Evolutionary conservation across 2,888 invertebrate genomes (phyloP).

Genomic region (Lepidocyrtinus sp.): DNA sequence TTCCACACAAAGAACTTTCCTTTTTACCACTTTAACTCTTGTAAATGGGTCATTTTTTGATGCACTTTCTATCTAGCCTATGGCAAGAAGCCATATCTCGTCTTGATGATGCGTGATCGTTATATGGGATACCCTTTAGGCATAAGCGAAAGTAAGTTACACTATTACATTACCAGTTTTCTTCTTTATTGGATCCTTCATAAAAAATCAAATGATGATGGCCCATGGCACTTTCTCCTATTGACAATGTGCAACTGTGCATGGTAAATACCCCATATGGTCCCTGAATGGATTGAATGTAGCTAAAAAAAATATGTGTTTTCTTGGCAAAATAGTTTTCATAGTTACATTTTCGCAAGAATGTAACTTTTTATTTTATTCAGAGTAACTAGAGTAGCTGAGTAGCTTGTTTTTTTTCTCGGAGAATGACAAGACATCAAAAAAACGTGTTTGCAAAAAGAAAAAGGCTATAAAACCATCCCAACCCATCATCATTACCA

Average conservation of each 20-base stretch:
- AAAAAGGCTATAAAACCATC: not conserved
- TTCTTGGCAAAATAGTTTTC: not conserved
- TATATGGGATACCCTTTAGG: not conserved
- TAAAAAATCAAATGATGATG: slow-evolving; percentile 10
- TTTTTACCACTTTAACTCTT: no score
- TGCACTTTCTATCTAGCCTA: no score
- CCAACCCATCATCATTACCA: slow-evolving; percentile 13
- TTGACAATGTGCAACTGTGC: slow-evolving; percentile 11
- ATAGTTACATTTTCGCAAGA: not conserved
- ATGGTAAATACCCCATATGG: not conserved
- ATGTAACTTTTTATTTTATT: not conserved
- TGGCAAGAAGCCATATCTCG: not conserved
- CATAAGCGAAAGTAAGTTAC: not conserved
- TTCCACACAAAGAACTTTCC: no score
- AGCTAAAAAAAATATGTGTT: not conserved
- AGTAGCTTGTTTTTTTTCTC: slow-evolving; percentile 7
- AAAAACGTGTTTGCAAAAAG: not conserved
- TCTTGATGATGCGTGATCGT: not conserved
- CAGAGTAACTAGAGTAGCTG: not conserved
- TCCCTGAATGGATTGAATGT: not conserved
- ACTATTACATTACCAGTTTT: not conserved
- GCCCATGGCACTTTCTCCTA: slow-evolving; percentile 5
- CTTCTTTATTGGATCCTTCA: slow-evolving; percentile 13
- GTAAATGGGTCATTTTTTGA: no score
- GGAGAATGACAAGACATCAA: slow-evolving; percentile 10